A percentile compares a stretch with the other conserved stretches of the same genome.
phyloP scores from a whole-genome alignment of 2,888 invertebrate genomes.

The Polyommatus icarus region DNA sequence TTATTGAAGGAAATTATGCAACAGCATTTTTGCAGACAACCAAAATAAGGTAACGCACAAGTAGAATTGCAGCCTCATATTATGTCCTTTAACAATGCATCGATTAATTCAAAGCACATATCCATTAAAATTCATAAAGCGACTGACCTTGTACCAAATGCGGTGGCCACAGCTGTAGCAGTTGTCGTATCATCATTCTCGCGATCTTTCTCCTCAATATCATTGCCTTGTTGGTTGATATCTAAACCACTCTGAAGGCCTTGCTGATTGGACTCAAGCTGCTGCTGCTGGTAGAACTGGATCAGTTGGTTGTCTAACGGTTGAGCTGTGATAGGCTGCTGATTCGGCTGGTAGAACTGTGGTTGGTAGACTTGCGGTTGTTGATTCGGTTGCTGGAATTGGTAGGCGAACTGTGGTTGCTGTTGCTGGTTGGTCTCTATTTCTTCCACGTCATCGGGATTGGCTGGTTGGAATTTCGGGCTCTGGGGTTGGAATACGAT shows the following conservation, averaged over 20 bases:
- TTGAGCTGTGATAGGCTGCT: constrained; percentile 38
- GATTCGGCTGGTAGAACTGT: constrained; percentile 42
- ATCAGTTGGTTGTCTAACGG: constrained; percentile 45
- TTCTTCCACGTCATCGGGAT: constrained; percentile 40
- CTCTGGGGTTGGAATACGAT: constrained; percentile 32
- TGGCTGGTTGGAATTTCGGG: constrained; percentile 33
- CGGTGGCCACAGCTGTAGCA: constrained; percentile 68
- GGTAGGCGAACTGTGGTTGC: constrained; percentile 45
- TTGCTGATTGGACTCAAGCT: constrained; percentile 41
- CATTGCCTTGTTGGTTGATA: constrained; percentile 65
- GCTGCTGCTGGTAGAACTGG: constrained; percentile 43
- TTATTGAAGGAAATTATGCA: too few relatives aligned
- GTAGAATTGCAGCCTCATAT: neutral
- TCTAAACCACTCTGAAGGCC: constrained; percentile 64
- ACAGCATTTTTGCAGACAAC: neutral
- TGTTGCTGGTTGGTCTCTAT: constrained; percentile 42
- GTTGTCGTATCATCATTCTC: constrained; percentile 52
- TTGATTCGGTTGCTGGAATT: constrained; percentile 41
- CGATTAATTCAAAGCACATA: constrained; percentile 43
- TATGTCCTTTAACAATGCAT: constrained; percentile 30
- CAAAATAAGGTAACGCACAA: neutral
- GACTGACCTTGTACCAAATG: constrained; percentile 70
- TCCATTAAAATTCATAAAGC: constrained; percentile 48
- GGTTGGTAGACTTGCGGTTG: constrained; percentile 42
- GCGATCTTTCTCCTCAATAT: constrained; percentile 52